Base-by-base conservation (phyloP, 1,140 invertebrate genomes). In the Caenorhabditis briggsae region DNA sequence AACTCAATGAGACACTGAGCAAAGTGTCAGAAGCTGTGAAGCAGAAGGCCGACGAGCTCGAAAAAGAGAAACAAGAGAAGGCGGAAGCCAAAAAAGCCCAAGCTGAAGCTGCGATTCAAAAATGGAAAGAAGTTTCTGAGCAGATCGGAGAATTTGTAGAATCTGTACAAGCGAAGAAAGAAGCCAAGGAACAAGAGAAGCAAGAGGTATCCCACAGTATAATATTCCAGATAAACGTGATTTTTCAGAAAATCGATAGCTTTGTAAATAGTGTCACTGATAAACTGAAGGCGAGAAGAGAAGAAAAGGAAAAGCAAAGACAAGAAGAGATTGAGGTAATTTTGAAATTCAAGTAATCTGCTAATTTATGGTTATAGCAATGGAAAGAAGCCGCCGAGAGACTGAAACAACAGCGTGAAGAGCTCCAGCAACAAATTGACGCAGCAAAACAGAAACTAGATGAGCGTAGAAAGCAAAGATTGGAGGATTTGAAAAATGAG, bases 211-310 rank as follows among this genome's bases (percentile, higher is more conserved):
- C 56, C 11, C 1, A 8, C 5, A 41, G 14, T 41, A 48, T 1
- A 33, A 11, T 20, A 48, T 9, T 6, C 23, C 8, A 16, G 23
- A 41, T 48, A 1, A 20, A 33, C 33, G 46, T 78, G 20, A 56
- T 43, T 14, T 83, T 87, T 58, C 82, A 83, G 82, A n/a, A 70
- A 87, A 83, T 87, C n/a, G 74, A 83, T 50, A 23, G 23, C 20
- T 78, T 78, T 25, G 70, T 78, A 18, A 78, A 53, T 23, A 78
- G 20, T 78, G 43, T 78, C 11, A 78, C 70, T 12, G 70, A 83
- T 43, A 43, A 70, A 16, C 41, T 61, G 12, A 85, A 78, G 64
- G n/a, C 55, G 14, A 56, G 58, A 25, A n/a, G 58, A 50, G 82
- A 58, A 55, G 83, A 78, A 61, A 87, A 87, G 33, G 74, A 56